A percentile compares a stretch with the other conserved stretches of the same genome.
Conservation (phyloP, 2,113 vertebrate species). For the Isichthys henryi region DNA sequence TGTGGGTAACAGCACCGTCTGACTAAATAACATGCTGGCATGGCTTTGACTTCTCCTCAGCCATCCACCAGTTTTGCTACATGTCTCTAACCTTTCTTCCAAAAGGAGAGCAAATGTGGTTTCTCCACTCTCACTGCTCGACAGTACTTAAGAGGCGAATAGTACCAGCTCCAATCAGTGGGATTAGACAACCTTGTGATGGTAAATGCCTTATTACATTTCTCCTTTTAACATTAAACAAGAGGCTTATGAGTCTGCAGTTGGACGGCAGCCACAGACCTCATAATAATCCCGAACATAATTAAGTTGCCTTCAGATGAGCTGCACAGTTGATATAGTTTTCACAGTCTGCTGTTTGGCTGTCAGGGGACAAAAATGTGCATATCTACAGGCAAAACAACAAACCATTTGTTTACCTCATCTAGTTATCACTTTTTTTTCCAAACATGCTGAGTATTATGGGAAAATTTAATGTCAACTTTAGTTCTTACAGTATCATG, state of each 20-base stretch:
- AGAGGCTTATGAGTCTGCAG: slow-evolving; percentile 18
- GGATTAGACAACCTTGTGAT: slow-evolving; percentile 19
- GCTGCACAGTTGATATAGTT: slow-evolving; percentile 11
- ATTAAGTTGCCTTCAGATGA: slow-evolving; percentile 28
- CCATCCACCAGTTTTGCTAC: neutral
- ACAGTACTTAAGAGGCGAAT: slow-evolving; percentile 14
- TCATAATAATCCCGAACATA: slow-evolving; percentile 31
- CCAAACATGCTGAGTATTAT: neutral
- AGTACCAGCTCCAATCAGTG: slow-evolving; percentile 10
- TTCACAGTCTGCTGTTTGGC: slow-evolving; percentile 18
- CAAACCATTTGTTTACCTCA: slow-evolving; percentile 1
- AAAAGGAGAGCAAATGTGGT: neutral
- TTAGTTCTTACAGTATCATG: neutral
- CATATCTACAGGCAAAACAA: neutral
- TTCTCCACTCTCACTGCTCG: neutral
- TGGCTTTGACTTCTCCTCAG: neutral
- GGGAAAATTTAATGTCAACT: neutral
- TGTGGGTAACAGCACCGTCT: neutral
- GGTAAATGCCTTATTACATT: slow-evolving; percentile 33
- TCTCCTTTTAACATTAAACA: slow-evolving; percentile 31
- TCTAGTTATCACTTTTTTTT: neutral
- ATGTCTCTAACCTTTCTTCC: neutral
- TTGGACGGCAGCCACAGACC: slow-evolving; percentile 28
- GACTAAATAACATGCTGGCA: neutral
- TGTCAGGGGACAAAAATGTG: neutral